Conservation (phyloP, 1,140 invertebrate genomes). For the Heliothis virescens region DNA sequence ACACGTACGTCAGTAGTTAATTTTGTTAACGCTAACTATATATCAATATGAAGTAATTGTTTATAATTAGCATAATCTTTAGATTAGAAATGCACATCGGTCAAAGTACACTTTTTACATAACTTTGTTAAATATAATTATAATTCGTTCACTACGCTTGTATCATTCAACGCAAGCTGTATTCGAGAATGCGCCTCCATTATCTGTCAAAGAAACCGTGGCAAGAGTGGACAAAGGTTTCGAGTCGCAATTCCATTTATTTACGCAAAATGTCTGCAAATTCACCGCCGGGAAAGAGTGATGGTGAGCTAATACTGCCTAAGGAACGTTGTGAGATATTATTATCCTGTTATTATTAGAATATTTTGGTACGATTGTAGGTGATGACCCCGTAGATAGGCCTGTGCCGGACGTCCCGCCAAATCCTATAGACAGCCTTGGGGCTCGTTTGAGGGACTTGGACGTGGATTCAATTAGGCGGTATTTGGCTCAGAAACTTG, state of each 20-base stretch:
- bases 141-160: background rate
- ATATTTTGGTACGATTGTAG: constrained; percentile 48
- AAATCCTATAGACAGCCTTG: constrained; percentile 71
- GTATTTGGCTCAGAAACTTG: constrained; percentile 83
- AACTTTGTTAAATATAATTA: background rate
- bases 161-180: background rate
- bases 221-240: constrained; percentile 75
- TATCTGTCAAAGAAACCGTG: constrained; percentile 79
- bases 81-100: constrained; percentile 15
- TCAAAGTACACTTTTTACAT: constrained; percentile 41
- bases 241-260: constrained; percentile 75
- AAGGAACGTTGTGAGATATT: background rate
- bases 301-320: constrained; percentile 65
- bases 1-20: no score
- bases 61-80: background rate
- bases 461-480: constrained; percentile 81
- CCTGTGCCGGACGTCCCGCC: constrained; percentile 65
- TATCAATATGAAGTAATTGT: no score
- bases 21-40: no score
- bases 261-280: constrained; percentile 79
- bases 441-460: constrained; percentile 74
- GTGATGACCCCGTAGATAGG: constrained; percentile 63
- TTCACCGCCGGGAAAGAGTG: constrained; percentile 78
- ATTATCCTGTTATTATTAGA: constrained; percentile 12
- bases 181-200: constrained; percentile 71